Conservation (phyloP, 2,797 vertebrate genomes). For the Otus scops region DNA sequence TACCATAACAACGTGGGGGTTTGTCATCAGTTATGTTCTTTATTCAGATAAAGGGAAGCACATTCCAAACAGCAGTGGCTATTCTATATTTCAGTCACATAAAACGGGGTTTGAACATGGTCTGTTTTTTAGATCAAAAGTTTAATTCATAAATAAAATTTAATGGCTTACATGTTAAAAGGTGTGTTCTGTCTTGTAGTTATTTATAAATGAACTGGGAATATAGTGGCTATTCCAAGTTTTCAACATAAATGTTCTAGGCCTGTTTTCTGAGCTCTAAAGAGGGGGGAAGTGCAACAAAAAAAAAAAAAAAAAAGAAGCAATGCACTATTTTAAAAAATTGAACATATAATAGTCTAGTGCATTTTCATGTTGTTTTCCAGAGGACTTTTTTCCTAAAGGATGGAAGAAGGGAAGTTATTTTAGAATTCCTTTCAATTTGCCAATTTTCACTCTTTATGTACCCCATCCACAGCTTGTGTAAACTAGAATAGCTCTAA, state of each 20-base stretch:
- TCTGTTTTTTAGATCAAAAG: not conserved
- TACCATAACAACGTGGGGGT: not conserved
- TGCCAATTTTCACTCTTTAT: not conserved
- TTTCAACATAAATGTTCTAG: not conserved
- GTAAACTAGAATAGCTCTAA: not conserved
- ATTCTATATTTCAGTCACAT: not conserved
- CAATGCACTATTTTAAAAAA: not conserved
- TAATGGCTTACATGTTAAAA: not conserved
- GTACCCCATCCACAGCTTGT: not conserved
- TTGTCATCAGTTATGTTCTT: conserved; percentile 22
- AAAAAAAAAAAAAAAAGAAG: not conserved
- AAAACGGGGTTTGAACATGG: not conserved
- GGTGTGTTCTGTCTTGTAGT: not conserved
- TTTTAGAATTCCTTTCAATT: not conserved
- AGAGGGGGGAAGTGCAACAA: not conserved
- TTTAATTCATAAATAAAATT: not conserved
- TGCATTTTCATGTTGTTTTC: not conserved
- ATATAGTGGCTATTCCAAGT: not conserved
- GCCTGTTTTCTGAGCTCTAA: not conserved
- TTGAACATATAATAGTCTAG: not conserved
- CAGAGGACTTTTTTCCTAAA: not conserved
- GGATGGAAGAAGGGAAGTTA: not conserved
- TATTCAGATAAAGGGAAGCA: not conserved
- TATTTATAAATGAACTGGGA: not conserved
- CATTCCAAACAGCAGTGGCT: not conserved